These are phyloP conservation scores for Drosophila pallidifrons DNA, from an alignment of 1,140 invertebrate species.

Conservation along the genomic window DNA sequence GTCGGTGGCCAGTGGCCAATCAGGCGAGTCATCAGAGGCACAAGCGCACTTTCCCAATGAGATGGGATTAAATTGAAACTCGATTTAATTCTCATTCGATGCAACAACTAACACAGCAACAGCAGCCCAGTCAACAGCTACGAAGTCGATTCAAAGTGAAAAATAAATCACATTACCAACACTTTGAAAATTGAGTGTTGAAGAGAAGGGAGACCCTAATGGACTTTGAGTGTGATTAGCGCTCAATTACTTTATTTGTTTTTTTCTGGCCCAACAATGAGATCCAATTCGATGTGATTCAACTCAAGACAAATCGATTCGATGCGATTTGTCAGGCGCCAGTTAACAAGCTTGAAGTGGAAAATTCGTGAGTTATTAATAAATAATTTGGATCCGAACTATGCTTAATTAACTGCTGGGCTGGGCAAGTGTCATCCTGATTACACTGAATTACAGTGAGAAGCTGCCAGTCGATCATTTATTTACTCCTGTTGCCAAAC, in stretches of 20 bases:
- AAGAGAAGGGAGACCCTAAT: conserved; percentile 24
- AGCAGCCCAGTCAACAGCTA: conserved; percentile 18
- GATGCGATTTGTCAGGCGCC: conserved; percentile 24
- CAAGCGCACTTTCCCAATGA: conserved; percentile 24
- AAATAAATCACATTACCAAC: conserved; percentile 14
- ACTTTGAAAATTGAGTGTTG: conserved; percentile 18
- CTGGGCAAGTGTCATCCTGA: conserved; percentile 24
- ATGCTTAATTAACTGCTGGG: conserved; percentile 9
- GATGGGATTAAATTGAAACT: conserved; percentile 34
- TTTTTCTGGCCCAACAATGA: conserved; percentile 11
- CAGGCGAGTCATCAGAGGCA: conserved; percentile 30
- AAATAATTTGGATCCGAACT: background rate
- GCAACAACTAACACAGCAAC: conserved; percentile 4
- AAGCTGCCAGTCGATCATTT: conserved; percentile 1
- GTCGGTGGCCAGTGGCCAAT: conserved; percentile 27
- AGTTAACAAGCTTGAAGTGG: conserved; percentile 29
- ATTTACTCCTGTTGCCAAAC: conserved; percentile 31
- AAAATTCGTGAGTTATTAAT: conserved; percentile 16
- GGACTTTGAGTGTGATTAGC: conserved; percentile 49
- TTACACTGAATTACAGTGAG: background rate
- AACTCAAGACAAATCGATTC: background rate
- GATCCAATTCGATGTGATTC: conserved; percentile 11
- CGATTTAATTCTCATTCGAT: conserved; percentile 45
- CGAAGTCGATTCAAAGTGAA: conserved; percentile 1
- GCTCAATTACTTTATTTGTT: conserved; percentile 53